A percentile compares a stretch with the other conserved stretches of the same genome.
Conservation (phyloP, 2,797 vertebrate species). For the Propithecus deckenii region DNA sequence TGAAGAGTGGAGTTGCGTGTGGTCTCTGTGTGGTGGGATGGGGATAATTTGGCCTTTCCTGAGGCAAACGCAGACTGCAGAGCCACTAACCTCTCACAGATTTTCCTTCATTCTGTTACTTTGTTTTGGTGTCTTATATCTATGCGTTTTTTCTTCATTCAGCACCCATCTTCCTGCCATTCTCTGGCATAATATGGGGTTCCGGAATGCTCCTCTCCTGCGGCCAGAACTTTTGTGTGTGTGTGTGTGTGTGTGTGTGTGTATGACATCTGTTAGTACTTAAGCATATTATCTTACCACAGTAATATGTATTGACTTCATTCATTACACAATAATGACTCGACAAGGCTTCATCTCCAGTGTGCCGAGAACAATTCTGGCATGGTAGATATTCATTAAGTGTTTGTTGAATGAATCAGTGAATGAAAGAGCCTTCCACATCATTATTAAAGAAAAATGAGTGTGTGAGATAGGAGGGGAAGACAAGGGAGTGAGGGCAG, state of each 20-base stretch:
- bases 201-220: not conserved
- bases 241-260: not conserved
- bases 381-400: not conserved
- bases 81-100: not conserved
- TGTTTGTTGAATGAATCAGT: not conserved
- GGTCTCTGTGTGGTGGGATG: not conserved
- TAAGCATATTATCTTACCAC: not conserved
- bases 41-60: not conserved
- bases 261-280: not conserved
- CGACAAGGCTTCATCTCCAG: not conserved
- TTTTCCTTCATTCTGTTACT: not conserved
- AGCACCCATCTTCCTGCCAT: not conserved
- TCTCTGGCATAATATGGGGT: not conserved
- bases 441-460: not conserved
- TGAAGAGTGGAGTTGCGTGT: not conserved
- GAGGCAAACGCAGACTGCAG: not conserved
- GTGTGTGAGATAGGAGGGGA: not conserved
- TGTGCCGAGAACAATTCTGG: not conserved
- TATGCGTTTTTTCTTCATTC: not conserved
- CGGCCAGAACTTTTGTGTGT: not conserved
- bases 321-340: not conserved
- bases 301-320: not conserved
- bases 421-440: not conserved
- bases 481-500: not conserved
- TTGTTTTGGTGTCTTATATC: not conserved